Conservation (phyloP, 2,113 vertebrate genomes). For the Myrmecophaga tridactyla region DNA sequence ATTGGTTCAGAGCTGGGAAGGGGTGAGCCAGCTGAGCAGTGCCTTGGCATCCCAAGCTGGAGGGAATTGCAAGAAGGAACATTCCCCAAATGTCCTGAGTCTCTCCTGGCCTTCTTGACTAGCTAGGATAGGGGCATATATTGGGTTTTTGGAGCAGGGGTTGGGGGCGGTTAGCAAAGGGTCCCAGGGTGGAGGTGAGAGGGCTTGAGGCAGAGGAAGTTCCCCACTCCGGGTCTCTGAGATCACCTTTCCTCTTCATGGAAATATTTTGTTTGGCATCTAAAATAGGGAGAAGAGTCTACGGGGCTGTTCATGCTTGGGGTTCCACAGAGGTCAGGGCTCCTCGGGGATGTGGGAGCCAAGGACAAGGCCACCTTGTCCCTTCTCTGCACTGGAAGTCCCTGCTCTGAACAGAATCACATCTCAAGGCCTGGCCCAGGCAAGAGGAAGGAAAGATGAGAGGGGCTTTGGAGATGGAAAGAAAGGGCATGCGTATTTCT, state of each 20-base stretch:
- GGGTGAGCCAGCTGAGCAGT: background rate
- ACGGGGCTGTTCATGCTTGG: background rate
- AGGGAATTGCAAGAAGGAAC: background rate
- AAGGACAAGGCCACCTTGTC: background rate
- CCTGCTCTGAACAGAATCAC: background rate
- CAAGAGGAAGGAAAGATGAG: background rate
- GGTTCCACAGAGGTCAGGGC: background rate
- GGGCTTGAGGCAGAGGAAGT: background rate
- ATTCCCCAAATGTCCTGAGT: background rate
- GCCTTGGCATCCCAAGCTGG: background rate
- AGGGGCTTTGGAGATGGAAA: background rate
- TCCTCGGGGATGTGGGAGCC: background rate
- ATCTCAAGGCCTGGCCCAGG: background rate
- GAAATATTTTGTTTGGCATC: background rate
- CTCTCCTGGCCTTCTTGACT: background rate
- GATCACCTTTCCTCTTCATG: background rate
- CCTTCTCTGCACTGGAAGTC: background rate
- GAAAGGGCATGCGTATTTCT: background rate
- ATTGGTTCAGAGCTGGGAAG: background rate
- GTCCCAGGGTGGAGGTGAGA: background rate
- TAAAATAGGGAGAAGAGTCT: background rate
- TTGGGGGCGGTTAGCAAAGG: background rate
- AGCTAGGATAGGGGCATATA: background rate
- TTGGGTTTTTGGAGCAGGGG: background rate
- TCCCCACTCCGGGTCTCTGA: background rate